Conservation (phyloP, 2,888 invertebrate genomes). For the Parnassius apollo region DNA sequence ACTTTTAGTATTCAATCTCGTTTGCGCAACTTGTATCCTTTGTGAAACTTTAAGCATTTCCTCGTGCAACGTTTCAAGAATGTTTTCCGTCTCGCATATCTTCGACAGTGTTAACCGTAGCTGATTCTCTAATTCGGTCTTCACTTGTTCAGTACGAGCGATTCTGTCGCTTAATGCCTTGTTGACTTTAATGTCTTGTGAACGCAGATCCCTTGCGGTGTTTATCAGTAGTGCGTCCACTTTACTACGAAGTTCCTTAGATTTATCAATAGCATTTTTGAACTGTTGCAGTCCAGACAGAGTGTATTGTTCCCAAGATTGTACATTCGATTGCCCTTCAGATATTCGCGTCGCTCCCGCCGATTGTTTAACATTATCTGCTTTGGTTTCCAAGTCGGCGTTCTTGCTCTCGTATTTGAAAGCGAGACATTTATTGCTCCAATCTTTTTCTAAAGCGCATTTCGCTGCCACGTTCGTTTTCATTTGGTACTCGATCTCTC, state of each 20-base stretch:
- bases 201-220: constrained; percentile 88
- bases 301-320: constrained; percentile 91
- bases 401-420: constrained; percentile 88
- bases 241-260: constrained; percentile 85
- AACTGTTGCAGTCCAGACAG: constrained; percentile 87
- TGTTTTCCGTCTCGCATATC: constrained; percentile 70
- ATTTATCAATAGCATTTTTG: constrained; percentile 87
- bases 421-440: constrained; percentile 93
- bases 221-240: constrained; percentile 87
- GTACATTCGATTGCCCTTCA: constrained; percentile 90
- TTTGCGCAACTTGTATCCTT: constrained; percentile 70
- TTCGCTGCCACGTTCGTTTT: constrained; percentile 88
- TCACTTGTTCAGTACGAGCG: constrained; percentile 87
- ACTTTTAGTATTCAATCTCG: constrained; percentile 66
- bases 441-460: constrained; percentile 90
- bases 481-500: constrained; percentile 86
- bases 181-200: constrained; percentile 91
- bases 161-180: constrained; percentile 86
- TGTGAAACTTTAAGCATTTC: constrained; percentile 69
- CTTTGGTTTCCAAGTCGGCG: constrained; percentile 85
- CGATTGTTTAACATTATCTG: constrained; percentile 86
- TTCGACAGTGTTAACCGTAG: constrained; percentile 73
- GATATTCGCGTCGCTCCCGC: constrained; percentile 90
- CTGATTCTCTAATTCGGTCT: constrained; percentile 86
- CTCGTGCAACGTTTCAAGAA: constrained; percentile 62